Evolutionary conservation across 2,797 vertebrate genomes (phyloP), one percentile per base, ranked within the genome.

Genomic region (Mionectes olivaceus): DNA sequence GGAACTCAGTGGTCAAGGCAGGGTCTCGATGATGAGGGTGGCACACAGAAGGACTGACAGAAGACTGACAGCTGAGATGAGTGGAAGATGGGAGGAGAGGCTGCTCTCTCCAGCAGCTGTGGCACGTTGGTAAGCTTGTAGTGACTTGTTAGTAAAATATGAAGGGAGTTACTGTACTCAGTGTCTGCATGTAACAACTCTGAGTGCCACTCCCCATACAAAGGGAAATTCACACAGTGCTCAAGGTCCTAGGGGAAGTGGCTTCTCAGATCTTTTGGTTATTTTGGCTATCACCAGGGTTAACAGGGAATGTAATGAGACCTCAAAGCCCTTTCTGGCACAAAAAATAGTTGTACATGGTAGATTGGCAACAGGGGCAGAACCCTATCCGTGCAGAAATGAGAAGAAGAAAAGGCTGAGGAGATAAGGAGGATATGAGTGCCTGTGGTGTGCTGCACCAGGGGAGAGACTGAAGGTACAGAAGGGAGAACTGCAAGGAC

Each of bases 61-160:
- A 25, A 83, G 60, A 35, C 52, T 4, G 12, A 7, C 23, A 30
- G 60, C 53, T 5, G 57, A 39, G 33, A 28, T 19, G 68, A 79
- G 68, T 24, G 27, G 55, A 65, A 78, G 68, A 33, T 0, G 7
- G 7, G 75, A 68, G 47, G 41, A 82, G 47, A 71, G 57, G n/a
- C 55, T 64, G 70, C 52, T 86, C 53, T 53, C 27, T 18, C 19
- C 59, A 61, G 89, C 73, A 75, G 81, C 82, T 78, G 71, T 57
- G 71, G 71, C 46, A 22, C 1, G 71, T 74, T 15, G 0, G 56
- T 35, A 52, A 57, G 57, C 87, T 56, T 95, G 95, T 84, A 83
- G 79, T 32, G 92, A 90, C 93, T 97, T 93, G 94, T 80, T 55
- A 43, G 74, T 69, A 47, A 87, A 89, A 39, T 30, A 87, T 21